Percentiles rank a stretch among this genome's conserved stretches.
Conservation (phyloP, 1,140 invertebrate genomes). For the Doryteuthis pealeii region DNA sequence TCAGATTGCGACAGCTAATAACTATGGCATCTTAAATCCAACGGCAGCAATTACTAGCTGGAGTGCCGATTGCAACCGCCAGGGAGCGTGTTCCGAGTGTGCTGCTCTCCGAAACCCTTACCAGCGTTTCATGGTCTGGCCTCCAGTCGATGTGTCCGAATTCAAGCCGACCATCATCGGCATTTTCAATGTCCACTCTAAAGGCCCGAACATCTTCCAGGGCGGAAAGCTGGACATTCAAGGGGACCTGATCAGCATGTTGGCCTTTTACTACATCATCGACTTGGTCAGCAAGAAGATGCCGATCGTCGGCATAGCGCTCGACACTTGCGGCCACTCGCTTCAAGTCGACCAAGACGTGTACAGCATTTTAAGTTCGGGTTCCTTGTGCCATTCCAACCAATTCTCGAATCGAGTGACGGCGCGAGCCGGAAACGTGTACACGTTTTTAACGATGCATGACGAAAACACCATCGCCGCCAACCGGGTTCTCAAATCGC, state of each 20-base stretch:
- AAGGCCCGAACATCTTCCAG: constrained; percentile 37
- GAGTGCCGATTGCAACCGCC: not conserved
- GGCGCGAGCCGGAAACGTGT: constrained; percentile 32
- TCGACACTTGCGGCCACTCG: constrained; percentile 51
- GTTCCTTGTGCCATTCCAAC: constrained; percentile 42
- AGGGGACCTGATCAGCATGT: constrained; percentile 33
- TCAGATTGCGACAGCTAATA: constrained; percentile 46
- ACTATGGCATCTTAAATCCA: constrained; percentile 13
- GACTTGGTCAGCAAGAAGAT: constrained; percentile 12
- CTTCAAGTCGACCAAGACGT: constrained; percentile 50
- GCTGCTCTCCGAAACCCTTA: constrained; percentile 38
- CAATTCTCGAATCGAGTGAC: constrained; percentile 22
- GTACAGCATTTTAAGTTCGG: constrained; percentile 53
- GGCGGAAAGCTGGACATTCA: constrained; percentile 45
- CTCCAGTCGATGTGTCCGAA: constrained; percentile 3
- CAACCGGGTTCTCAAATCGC: constrained; percentile 37
- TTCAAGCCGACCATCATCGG: constrained; percentile 36
- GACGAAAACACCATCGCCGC: constrained; percentile 40
- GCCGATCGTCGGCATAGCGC: constrained; percentile 37
- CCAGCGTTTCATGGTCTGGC: constrained; percentile 30
- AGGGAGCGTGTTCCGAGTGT: constrained; percentile 48
- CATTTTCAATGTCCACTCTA: constrained; percentile 41
- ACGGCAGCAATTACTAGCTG: constrained; percentile 29
- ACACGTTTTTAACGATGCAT: constrained; percentile 47
- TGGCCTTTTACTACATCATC: constrained; percentile 45